Conservation (phyloP, 2,888 invertebrate species). For the Acrobeloides nanus region DNA sequence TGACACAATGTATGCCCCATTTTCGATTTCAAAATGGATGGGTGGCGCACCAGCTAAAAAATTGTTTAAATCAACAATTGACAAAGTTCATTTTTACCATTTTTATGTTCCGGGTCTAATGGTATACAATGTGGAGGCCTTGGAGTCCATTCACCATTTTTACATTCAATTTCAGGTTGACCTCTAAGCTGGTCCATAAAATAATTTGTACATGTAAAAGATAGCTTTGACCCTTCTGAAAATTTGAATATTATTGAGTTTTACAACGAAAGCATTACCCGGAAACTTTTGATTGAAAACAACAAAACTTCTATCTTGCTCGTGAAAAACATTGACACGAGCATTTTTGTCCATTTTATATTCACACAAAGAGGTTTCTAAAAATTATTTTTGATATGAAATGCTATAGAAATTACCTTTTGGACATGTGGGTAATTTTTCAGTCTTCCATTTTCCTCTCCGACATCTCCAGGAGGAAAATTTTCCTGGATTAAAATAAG, state of each 20-base stretch:
- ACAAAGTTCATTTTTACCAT: no score
- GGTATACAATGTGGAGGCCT: constrained; percentile 20
- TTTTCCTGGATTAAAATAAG: no score
- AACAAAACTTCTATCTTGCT: constrained; percentile 34
- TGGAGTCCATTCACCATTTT: constrained; percentile 32
- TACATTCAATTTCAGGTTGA: constrained; percentile 18
- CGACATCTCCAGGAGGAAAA: constrained; percentile 40
- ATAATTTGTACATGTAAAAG: constrained; percentile 39
- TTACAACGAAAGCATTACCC: constrained; percentile 14
- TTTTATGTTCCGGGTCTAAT: constrained; percentile 15
- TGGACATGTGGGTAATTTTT: constrained; percentile 32
- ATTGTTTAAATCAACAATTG: no score
- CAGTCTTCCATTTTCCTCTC: constrained; percentile 38
- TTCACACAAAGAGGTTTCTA: constrained; percentile 32
- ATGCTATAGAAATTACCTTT: constrained; percentile 15
- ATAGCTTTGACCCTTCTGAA: constrained; percentile 30
- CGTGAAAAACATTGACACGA: constrained; percentile 34
- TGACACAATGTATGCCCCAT: constrained; percentile 40
- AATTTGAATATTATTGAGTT: background rate
- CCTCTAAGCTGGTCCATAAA: constrained; percentile 33
- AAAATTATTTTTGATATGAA: constrained; percentile 7
- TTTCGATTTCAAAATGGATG: constrained; percentile 40
- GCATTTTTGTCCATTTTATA: constrained; percentile 32
- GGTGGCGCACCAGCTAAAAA: constrained; percentile 38
- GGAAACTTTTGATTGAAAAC: constrained; percentile 46